Base-by-base conservation (phyloP, 2,113 vertebrate genomes). In the Phycodurus eques region DNA sequence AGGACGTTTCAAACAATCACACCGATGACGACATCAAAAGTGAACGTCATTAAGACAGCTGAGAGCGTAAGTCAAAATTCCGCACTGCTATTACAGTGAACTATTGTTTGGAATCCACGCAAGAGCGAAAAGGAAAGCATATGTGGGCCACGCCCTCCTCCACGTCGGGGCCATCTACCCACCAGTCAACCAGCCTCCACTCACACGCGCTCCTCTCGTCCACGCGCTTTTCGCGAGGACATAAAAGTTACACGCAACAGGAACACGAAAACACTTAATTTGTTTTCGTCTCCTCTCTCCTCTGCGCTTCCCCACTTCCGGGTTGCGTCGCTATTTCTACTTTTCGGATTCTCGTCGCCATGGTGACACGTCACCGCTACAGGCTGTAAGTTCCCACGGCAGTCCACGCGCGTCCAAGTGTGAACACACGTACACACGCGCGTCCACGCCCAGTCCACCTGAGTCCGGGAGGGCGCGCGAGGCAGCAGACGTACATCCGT, bases 281-380 rank as follows among this genome's bases (percentile, higher is more conserved):
- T 39, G 1, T 39, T 39, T 70, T 9, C 27, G 27, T n/a, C 44
- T 46, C 8, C 43, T 31, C n/a, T 27, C 14, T 22, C 13, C 31
- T 33, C 66, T 22, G 11, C 15, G 14, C 27, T 65, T 47, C 66
- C 61, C 46, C 0, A 43, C 60, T 84, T 84, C 78, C 83, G 83
- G 78, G 5, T 79, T 54, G 57, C 49, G 56, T 62, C 49, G 19
- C 78, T 19, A 22, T 19, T 15, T 43, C 64, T 68, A 17, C 57
- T 73, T 83, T 72, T 83, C 74, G 63, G 19, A 70, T 31, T 1
- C 72, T 8, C 31, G 83, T 84, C 71, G 2, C 81, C 77, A 86
- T 83, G 76, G 86, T 71, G 59, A 86, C 83, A 75, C 42, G 66
- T 68, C 72, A 70, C 68, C 80, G n/a, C 14, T 61, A 68, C 63